phyloP scores from a whole-genome alignment of 2,113 vertebrate species.

The Macaca nemestrina region DNA sequence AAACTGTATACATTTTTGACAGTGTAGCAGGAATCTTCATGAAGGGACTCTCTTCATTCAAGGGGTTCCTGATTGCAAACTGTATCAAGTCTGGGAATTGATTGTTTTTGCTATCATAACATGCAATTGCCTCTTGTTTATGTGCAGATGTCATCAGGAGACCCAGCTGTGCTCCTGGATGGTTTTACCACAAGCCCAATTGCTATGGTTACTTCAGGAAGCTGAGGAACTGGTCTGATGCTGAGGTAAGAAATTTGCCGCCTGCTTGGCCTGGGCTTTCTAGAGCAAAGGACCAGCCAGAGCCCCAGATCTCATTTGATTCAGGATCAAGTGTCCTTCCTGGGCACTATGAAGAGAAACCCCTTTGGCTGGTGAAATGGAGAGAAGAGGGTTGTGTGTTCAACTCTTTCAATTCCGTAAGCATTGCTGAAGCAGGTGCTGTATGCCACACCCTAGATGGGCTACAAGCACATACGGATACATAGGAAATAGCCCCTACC shows the following conservation, averaged over 20 bases:
- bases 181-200: slow-evolving; percentile 73
- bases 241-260: slow-evolving; percentile 75
- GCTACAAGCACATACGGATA: neutral
- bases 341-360: neutral
- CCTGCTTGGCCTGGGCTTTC: accelerated
- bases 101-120: neutral
- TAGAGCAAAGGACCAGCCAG: neutral
- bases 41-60: neutral
- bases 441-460: accelerated
- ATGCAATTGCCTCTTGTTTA: neutral
- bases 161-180: slow-evolving; percentile 58
- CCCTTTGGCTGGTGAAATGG: neutral
- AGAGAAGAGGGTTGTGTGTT: neutral
- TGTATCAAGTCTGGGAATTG: neutral
- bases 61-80: neutral
- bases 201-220: slow-evolving; percentile 79
- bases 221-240: slow-evolving; percentile 59
- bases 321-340: neutral
- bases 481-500: neutral
- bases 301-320: neutral
- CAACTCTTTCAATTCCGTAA: neutral
- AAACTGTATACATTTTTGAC: neutral
- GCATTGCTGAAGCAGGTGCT: neutral
- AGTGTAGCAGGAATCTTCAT: neutral
- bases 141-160: slow-evolving; percentile 29